These are phyloP conservation scores for Engraulis encrasicolus DNA, from an alignment of 2,113 vertebrate genomes.

Conservation along the genomic window DNA sequence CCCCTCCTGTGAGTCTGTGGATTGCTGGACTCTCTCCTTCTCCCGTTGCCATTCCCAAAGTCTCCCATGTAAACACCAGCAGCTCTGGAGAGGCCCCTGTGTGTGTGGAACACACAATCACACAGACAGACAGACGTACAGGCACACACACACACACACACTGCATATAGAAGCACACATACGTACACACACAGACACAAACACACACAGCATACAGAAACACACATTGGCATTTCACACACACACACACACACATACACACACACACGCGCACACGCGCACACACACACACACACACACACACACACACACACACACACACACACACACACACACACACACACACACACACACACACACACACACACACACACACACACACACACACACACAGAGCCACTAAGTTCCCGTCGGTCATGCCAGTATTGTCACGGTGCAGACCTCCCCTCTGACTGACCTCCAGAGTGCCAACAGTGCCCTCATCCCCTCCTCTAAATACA, in stretches of 20 bases:
- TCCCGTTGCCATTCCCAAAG: no score
- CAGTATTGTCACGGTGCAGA: not conserved
- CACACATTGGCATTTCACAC: no score
- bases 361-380: not conserved
- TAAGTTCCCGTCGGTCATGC: not conserved
- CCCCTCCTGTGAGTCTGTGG: no score
- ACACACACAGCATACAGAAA: no score
- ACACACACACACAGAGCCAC: not conserved
- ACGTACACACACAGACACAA: not conserved
- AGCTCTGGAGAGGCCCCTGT: slow-evolving; percentile 56
- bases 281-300: not conserved
- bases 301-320: not conserved
- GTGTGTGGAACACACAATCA: not conserved
- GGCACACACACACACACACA: not conserved
- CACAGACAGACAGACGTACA: not conserved
- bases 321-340: not conserved
- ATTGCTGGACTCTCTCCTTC: no score
- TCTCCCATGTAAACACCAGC: no score
- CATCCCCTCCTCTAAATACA: not conserved
- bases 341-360: not conserved
- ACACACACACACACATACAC: not conserved
- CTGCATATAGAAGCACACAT: no score
- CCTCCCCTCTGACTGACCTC: not conserved
- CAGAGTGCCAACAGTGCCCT: not conserved
- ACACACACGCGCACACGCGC: no score